Evolutionary conservation across 2,113 vertebrate genomes (phyloP).

Genomic region (Macroglossus sobrinus): DNA sequence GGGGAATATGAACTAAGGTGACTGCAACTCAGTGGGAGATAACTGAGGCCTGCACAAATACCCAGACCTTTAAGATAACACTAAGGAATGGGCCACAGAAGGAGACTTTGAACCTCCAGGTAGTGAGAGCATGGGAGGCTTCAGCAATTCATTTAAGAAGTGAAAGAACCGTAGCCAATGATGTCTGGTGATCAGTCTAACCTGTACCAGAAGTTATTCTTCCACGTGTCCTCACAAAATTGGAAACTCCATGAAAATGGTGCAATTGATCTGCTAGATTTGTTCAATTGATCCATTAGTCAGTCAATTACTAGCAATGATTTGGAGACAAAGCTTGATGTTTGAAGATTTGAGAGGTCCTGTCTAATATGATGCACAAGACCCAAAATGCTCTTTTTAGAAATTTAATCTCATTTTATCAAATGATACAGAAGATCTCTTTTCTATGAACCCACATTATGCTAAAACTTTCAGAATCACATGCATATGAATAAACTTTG

Average conservation of each 20-base stretch:
- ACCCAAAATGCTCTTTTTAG: background rate
- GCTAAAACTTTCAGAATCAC: conserved; percentile 27
- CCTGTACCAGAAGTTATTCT: background rate
- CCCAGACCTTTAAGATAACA: background rate
- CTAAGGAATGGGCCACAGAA: background rate
- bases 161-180: background rate
- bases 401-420: background rate
- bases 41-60: background rate
- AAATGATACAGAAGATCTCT: background rate
- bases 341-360: background rate
- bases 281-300: background rate
- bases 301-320: background rate
- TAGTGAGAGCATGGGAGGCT: background rate
- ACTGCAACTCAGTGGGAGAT: background rate
- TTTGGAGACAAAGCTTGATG: background rate
- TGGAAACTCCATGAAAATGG: background rate
- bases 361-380: background rate
- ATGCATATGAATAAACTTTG: background rate
- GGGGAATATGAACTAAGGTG: background rate
- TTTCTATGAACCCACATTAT: background rate
- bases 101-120: background rate
- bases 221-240: background rate
- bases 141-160: background rate
- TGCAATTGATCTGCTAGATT: background rate
- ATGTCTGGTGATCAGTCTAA: background rate